These are phyloP conservation scores for Callorhinus ursinus DNA, from an alignment of 2,113 vertebrate species.

Conservation along the genomic window DNA sequence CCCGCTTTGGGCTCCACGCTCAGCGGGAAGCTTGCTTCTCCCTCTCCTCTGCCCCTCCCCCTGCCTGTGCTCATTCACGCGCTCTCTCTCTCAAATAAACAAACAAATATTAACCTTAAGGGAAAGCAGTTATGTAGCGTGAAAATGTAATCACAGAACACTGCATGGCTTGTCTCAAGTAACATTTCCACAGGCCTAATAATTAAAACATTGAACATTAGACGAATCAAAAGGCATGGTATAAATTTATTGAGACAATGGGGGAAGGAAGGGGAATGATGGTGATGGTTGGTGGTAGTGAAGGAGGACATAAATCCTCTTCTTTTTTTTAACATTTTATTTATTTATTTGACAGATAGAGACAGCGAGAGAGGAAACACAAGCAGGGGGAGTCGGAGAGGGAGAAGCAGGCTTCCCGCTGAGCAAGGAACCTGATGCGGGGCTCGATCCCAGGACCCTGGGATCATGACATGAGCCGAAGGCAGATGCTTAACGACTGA, in stretches of 20 bases:
- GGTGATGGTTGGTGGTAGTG: neutral
- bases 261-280: neutral
- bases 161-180: neutral
- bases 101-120: neutral
- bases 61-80: too few relatives aligned
- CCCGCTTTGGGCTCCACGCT: neutral
- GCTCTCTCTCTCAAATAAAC: neutral
- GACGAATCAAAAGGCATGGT: neutral
- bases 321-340: neutral
- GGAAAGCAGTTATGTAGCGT: neutral
- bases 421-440: too few relatives aligned
- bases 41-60: neutral
- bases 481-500: too few relatives aligned
- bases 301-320: neutral
- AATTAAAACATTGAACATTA: neutral
- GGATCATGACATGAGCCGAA: too few relatives aligned
- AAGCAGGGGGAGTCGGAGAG: too few relatives aligned
- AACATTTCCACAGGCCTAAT: neutral
- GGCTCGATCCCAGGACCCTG: too few relatives aligned
- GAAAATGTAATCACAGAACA: constrained; percentile 15
- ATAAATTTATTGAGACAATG: neutral
- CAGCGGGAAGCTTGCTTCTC: neutral
- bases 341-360: too few relatives aligned
- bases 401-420: too few relatives aligned
- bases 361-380: too few relatives aligned